Percentiles rank a stretch among this genome's conserved stretches.
phyloP scores from a whole-genome alignment of 2,797 vertebrate genomes.

The Limosa lapponica region DNA sequence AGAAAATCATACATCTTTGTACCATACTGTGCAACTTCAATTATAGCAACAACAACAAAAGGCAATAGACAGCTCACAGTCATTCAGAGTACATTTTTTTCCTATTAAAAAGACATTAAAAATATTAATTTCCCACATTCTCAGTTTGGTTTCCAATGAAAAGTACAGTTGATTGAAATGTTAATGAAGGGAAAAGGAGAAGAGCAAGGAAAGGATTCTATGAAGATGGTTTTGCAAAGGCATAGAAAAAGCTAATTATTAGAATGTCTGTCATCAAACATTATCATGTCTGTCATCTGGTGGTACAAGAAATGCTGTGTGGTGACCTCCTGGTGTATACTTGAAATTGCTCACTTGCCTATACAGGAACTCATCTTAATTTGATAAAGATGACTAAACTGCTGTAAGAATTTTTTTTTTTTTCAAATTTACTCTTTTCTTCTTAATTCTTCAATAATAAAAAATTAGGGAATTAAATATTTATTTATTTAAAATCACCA shows the following conservation, averaged over 20 bases:
- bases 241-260: slow-evolving; percentile 39
- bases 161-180: slow-evolving; percentile 28
- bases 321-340: slow-evolving; percentile 28
- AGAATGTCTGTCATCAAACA: slow-evolving; percentile 22
- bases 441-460: not conserved
- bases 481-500: not conserved
- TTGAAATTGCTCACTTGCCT: slow-evolving; percentile 20
- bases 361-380: not conserved
- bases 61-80: not conserved
- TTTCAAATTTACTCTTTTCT: not conserved
- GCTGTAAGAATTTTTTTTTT: not conserved
- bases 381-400: not conserved
- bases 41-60: slow-evolving; percentile 19
- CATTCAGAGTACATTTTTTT: not conserved
- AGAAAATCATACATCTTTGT: not conserved
- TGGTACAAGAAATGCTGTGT: slow-evolving; percentile 43
- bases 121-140: not conserved
- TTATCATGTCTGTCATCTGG: slow-evolving; percentile 32
- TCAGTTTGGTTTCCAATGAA: not conserved
- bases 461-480: not conserved
- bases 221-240: slow-evolving; percentile 2
- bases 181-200: not conserved
- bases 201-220: not conserved
- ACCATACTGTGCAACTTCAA: not conserved
- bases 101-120: slow-evolving; percentile 24